A percentile compares a stretch with the other conserved stretches of the same genome.
These are phyloP conservation scores for Rhopalosiphum nymphaeae DNA, from an alignment of 2,888 invertebrate species.

Conservation along the genomic window DNA sequence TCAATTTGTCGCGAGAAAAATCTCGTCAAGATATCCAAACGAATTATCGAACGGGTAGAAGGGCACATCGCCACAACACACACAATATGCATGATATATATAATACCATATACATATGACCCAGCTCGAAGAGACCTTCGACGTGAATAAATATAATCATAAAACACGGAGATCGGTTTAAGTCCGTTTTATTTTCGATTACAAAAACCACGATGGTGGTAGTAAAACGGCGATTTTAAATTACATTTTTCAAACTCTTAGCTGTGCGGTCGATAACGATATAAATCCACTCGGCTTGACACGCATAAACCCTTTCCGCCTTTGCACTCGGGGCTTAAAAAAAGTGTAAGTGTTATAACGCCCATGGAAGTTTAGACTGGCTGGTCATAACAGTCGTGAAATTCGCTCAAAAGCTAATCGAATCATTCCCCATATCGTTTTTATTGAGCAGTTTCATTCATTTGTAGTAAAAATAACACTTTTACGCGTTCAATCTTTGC, in stretches of 20 bases:
- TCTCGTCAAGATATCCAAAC: background rate
- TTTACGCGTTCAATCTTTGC: constrained; percentile 31
- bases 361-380: background rate
- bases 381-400: constrained; percentile 28
- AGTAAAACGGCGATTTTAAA: constrained; percentile 51
- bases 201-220: background rate
- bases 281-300: background rate
- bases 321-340: background rate
- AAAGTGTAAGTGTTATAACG: background rate
- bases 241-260: constrained; percentile 32
- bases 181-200: constrained; percentile 48
- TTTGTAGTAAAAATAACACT: constrained; percentile 38
- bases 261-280: background rate
- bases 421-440: constrained; percentile 25
- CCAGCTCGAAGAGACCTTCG: background rate
- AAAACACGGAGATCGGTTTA: constrained; percentile 19
- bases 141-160: constrained; percentile 37
- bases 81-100: background rate
- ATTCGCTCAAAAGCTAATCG: constrained; percentile 23
- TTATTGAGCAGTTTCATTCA: constrained; percentile 14
- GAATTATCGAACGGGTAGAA: background rate
- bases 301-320: background rate
- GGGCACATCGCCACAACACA: background rate
- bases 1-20: constrained; percentile 5
- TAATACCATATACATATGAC: background rate